phyloP scores from a whole-genome alignment of 2,797 vertebrate species.

The Rhabdophis nuchalis region DNA sequence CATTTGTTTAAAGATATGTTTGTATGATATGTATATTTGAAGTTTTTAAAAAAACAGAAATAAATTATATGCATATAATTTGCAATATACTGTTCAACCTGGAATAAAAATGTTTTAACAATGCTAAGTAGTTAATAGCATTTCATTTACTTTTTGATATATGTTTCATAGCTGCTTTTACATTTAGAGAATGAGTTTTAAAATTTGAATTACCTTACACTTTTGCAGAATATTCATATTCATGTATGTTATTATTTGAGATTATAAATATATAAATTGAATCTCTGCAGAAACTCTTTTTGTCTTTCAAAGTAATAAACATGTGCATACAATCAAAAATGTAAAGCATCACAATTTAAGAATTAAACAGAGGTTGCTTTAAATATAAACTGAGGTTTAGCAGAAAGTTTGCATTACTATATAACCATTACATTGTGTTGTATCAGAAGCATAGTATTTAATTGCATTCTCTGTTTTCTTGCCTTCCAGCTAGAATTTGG shows the following conservation, averaged over 20 bases:
- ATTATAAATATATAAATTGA: background rate
- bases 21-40: background rate
- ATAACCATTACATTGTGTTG: background rate
- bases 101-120: conserved; percentile 19
- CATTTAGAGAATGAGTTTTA: conserved; percentile 9
- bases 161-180: conserved; percentile 9
- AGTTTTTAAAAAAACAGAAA: background rate
- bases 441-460: background rate
- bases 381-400: background rate
- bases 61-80: background rate
- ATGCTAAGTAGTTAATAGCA: background rate
- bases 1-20: conserved; percentile 1
- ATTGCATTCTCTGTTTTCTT: background rate
- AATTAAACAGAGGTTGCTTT: background rate
- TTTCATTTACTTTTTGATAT: background rate
- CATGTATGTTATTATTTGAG: background rate
- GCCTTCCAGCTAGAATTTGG: background rate
- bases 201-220: conserved; percentile 1
- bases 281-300: background rate
- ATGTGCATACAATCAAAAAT: background rate
- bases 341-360: background rate
- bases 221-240: background rate
- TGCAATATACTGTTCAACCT: background rate
- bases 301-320: background rate
- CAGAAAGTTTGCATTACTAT: background rate